Percentiles rank a stretch among this genome's conserved stretches.
Conservation (phyloP, 2,797 vertebrate genomes). For the Myotis daubentonii region DNA sequence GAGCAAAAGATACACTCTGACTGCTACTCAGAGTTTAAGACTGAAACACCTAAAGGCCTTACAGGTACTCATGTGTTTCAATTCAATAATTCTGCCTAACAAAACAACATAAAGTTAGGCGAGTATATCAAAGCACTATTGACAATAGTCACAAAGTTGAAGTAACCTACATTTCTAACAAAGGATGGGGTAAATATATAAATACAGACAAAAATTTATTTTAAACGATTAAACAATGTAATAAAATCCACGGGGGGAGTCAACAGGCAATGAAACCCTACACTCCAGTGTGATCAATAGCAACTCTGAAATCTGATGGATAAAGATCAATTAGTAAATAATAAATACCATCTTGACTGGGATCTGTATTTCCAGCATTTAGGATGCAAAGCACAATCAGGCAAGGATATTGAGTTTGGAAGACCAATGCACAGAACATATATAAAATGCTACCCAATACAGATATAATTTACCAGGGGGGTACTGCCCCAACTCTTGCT, state of each 20-base stretch:
- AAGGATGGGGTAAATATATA: neutral
- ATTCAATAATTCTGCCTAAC: neutral
- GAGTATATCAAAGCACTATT: neutral
- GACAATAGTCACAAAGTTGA: neutral
- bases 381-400: neutral
- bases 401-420: neutral
- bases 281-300: neutral
- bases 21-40: neutral
- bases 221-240: neutral
- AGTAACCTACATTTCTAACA: slow-evolving; percentile 23
- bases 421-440: neutral
- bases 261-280: neutral
- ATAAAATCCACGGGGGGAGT: neutral
- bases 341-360: neutral
- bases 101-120: neutral
- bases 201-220: neutral
- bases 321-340: neutral
- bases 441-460: neutral
- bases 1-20: neutral
- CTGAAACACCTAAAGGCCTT: neutral
- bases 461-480: neutral
- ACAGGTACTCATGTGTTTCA: neutral
- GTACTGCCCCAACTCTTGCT: neutral
- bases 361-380: neutral
- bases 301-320: neutral